These are phyloP conservation scores for Elgaria multicarinata DNA, from an alignment of 2,113 vertebrate species.

Conservation along the genomic window DNA sequence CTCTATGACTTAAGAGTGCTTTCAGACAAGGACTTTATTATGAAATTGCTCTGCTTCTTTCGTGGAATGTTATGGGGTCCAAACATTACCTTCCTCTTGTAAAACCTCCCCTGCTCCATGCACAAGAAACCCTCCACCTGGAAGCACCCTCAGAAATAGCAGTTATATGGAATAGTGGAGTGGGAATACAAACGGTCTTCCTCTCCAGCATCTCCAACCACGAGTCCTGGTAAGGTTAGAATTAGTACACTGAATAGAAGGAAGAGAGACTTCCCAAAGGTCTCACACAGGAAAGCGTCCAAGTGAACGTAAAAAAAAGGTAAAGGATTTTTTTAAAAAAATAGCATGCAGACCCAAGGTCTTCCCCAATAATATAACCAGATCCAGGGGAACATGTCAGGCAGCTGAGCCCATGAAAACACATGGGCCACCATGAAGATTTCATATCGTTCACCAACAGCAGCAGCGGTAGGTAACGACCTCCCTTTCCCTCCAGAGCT, in stretches of 20 bases:
- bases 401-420: background rate
- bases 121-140: too few relatives aligned
- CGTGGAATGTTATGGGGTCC: too few relatives aligned
- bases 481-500: background rate
- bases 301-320: background rate
- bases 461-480: background rate
- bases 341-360: background rate
- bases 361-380: background rate
- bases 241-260: background rate
- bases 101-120: too few relatives aligned
- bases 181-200: background rate
- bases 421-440: background rate
- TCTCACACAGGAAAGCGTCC: background rate
- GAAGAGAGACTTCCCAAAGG: background rate
- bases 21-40: too few relatives aligned
- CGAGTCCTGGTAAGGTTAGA: background rate
- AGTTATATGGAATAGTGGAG: background rate
- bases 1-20: background rate
- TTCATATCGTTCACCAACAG: background rate
- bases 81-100: too few relatives aligned
- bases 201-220: background rate
- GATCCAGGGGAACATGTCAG: background rate
- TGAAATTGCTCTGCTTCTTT: too few relatives aligned
- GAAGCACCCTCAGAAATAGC: background rate
- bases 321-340: too few relatives aligned